Evolutionary conservation across 2,797 vertebrate genomes (phyloP).

Genomic region (Tokudaia muenninki): DNA sequence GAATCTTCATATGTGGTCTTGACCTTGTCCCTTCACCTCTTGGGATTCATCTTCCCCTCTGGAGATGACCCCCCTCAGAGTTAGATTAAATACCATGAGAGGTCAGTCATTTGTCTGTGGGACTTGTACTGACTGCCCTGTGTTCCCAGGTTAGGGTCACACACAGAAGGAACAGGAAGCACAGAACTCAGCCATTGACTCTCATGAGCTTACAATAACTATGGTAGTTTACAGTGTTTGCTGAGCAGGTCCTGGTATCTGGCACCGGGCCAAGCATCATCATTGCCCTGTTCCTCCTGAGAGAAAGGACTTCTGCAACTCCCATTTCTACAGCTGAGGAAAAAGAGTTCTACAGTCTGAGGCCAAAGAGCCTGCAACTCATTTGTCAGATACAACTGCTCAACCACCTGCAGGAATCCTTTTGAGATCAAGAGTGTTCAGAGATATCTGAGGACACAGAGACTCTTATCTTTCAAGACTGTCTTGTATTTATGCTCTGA

Average conservation of each 20-base stretch:
- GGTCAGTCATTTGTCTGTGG: background rate
- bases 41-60: background rate
- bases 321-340: background rate
- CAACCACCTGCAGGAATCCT: background rate
- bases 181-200: background rate
- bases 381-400: background rate
- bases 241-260: background rate
- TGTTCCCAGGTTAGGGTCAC: background rate
- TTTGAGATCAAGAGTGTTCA: background rate
- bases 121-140: background rate
- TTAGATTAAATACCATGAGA: background rate
- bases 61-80: background rate
- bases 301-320: background rate
- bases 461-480: background rate
- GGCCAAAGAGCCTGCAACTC: background rate
- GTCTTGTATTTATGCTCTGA: background rate
- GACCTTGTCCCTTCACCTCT: background rate
- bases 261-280: background rate
- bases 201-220: background rate
- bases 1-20: background rate
- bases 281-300: background rate
- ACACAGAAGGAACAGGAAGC: background rate
- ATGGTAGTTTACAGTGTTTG: background rate
- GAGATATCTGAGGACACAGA: background rate
- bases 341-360: background rate